Base-by-base conservation (phyloP, 23 tunicate species). In the Ciona savignyi region DNA sequence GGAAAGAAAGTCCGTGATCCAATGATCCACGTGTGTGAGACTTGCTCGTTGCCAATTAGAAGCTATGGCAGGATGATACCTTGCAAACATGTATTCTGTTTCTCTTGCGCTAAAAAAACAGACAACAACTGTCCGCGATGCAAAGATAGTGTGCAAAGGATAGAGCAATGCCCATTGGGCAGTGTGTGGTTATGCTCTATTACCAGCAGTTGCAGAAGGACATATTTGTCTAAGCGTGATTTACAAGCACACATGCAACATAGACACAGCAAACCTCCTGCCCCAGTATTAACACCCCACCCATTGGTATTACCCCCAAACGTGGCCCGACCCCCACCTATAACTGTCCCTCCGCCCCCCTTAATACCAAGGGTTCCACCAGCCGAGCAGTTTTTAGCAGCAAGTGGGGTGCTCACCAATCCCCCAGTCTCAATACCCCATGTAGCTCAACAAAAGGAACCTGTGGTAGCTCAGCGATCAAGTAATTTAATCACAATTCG, bases 51-150 rank as follows among this genome's bases (percentile, higher is more conserved):
- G 4, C 97, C 97, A 30, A 91, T 91, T 25, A 56, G 81, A 72
- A 84, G 90, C 51, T 91, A 91, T 80, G 97, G 97, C 25, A 77
- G 97, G 70, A 73, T 91, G 89, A 85, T 91, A 62, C 97, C 97
- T 2, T 91, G 97, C 92, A 91, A 91, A 49, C 97, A 91, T 83
- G 97, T 91, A 25, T 91, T 84, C 68, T 91, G 97, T 33, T 85
- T 81, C 66, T 80, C 90, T 51, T 91, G 97, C 72, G 97, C 97
- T 23, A 91, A 91, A 66, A 80, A 91, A 70, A 84, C 86, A 1
- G 97, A 80, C 80, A 85, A 91, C 73, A 85, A 91, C 63, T 84
- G 91, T 60, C 91, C 97, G 63, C 83, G 89, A 62, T 91, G 97
- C 80, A 82, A 88, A 66, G 92, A 85, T 21, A 85, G 74, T 65